These are phyloP conservation scores for Pantherophis guttatus DNA, from an alignment of 2,113 vertebrate genomes.

Conservation along the genomic window DNA sequence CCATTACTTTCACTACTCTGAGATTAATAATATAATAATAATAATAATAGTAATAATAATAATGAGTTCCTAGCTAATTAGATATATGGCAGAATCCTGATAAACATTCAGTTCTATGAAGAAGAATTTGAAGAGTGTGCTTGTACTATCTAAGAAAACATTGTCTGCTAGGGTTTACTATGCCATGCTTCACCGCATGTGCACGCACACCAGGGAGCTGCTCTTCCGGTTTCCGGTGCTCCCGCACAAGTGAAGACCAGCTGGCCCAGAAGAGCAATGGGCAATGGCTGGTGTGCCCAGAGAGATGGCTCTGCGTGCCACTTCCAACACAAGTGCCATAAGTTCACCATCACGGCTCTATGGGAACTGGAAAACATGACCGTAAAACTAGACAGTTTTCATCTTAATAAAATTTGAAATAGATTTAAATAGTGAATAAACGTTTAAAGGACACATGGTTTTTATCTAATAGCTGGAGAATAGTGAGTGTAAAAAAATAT, in stretches of 20 bases:
- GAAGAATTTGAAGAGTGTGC: background rate
- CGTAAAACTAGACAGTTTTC: background rate
- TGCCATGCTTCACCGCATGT: no score
- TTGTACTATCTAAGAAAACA: background rate
- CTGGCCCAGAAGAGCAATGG: no score
- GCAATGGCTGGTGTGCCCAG: no score
- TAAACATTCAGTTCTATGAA: background rate
- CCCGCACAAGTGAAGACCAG: no score
- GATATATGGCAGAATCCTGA: background rate
- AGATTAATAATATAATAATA: no score
- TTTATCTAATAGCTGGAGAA: background rate
- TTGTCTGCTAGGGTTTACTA: background rate
- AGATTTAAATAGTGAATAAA: background rate
- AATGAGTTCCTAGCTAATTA: constrained; percentile 2
- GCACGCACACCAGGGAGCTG: no score
- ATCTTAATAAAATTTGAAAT: background rate
- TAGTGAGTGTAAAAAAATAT: background rate
- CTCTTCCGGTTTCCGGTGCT: no score
- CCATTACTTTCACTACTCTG: background rate
- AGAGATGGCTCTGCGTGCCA: no score
- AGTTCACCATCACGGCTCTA: background rate
- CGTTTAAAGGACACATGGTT: background rate
- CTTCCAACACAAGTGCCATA: no score
- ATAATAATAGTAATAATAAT: background rate
- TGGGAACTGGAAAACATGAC: background rate